phyloP scores from a whole-genome alignment of 2,113 vertebrate species.

The Nerophis ophidion region DNA sequence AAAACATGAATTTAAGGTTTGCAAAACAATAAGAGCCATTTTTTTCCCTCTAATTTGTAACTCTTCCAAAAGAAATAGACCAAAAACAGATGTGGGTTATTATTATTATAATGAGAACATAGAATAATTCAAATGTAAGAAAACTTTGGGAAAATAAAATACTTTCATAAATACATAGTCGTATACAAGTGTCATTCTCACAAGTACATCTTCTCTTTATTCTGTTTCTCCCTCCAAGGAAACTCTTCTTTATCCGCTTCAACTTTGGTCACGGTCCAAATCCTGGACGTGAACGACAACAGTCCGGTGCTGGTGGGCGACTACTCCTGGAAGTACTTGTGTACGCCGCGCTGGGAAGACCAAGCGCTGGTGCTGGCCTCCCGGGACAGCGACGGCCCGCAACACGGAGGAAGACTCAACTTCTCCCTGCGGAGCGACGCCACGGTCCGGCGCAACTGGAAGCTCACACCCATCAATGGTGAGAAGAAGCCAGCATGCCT shows the following conservation, averaged over 20 bases:
- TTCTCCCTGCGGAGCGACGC: slow-evolving; percentile 76
- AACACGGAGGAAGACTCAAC: slow-evolving; percentile 68
- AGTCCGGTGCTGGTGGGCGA: slow-evolving; percentile 73
- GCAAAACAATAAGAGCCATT: too few relatives aligned
- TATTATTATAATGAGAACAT: too few relatives aligned
- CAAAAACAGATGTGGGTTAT: too few relatives aligned
- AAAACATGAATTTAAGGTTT: too few relatives aligned
- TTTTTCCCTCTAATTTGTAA: too few relatives aligned
- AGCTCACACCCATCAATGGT: slow-evolving; percentile 78
- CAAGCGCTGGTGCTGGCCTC: slow-evolving; percentile 76
- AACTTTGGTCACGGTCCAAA: slow-evolving; percentile 73
- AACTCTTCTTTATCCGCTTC: slow-evolving; percentile 71
- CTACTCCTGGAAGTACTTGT: slow-evolving; percentile 78
- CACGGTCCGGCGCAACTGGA: slow-evolving; percentile 75
- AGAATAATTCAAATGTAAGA: too few relatives aligned
- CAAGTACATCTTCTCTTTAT: not conserved
- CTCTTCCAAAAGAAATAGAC: too few relatives aligned
- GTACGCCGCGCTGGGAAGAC: slow-evolving; percentile 75
- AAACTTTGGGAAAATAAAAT: too few relatives aligned
- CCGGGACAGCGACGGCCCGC: slow-evolving; percentile 63
- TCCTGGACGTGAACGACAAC: slow-evolving; percentile 77
- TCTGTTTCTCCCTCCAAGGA: slow-evolving; percentile 45
- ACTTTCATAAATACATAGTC: too few relatives aligned
- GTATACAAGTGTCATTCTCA: too few relatives aligned
- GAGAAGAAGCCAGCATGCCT: slow-evolving; percentile 8